Evolutionary conservation across 2,888 invertebrate species (phyloP).

Genomic region (Pogonocherus hispidulus): DNA sequence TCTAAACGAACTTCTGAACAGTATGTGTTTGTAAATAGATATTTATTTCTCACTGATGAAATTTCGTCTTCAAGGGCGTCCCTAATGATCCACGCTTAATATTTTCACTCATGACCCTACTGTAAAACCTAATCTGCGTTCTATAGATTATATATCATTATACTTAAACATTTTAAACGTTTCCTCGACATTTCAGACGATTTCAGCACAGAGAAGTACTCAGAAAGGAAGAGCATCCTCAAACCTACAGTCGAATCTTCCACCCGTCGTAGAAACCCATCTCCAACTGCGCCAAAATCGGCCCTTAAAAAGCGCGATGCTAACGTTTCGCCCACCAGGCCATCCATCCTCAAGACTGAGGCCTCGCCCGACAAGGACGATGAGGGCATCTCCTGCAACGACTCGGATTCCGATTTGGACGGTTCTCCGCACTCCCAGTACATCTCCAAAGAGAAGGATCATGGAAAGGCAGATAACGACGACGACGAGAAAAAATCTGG

Average conservation of each 20-base stretch:
- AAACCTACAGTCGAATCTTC: slow-evolving; percentile 34
- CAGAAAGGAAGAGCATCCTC: slow-evolving; percentile 48
- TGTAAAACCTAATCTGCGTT: no score
- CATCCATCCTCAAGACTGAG: slow-evolving; percentile 46
- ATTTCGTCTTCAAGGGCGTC: no score
- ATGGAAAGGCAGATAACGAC: slow-evolving; percentile 25
- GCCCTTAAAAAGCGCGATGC: slow-evolving; percentile 51
- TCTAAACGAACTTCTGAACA: no score
- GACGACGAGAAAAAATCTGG: slow-evolving; percentile 24
- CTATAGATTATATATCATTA: no score
- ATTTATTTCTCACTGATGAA: no score
- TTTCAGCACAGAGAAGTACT: slow-evolving; percentile 24
- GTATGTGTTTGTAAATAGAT: no score
- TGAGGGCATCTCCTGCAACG: slow-evolving; percentile 67
- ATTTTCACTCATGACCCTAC: no score
- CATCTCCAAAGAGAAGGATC: slow-evolving; percentile 37
- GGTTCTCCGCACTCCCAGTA: slow-evolving; percentile 51
- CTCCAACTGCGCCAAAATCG: slow-evolving; percentile 48
- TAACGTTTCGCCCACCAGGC: slow-evolving; percentile 27
- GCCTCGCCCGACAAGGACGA: slow-evolving; percentile 60
- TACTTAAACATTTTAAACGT: no score
- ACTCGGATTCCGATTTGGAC: slow-evolving; percentile 64
- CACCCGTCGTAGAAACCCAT: slow-evolving; percentile 36
- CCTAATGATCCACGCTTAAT: no score
- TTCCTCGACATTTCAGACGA: no score